Percentiles rank a stretch among this genome's conserved stretches.
Conservation (phyloP, 2,888 invertebrate genomes). For the Drosophila eohydei region DNA sequence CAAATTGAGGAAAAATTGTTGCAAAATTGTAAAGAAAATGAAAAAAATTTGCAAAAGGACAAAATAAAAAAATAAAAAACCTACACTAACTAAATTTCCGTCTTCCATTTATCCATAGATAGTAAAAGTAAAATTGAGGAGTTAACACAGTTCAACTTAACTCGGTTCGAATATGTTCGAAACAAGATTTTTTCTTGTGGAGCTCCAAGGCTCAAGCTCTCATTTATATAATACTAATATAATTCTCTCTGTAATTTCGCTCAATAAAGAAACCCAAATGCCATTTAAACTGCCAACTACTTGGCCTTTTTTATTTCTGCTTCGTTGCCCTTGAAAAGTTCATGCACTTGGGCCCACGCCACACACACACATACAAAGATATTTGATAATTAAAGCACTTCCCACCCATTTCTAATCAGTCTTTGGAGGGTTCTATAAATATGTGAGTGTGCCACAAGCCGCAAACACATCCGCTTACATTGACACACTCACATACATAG, state of each 20-base stretch:
- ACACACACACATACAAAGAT: neutral
- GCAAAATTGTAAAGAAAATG: neutral
- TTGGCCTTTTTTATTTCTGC: neutral
- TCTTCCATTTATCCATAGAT: neutral
- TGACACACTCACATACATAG: neutral
- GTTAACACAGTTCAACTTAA: neutral
- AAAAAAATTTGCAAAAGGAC: neutral
- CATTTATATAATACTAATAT: neutral
- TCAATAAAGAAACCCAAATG: neutral
- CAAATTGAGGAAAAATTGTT: conserved; percentile 10
- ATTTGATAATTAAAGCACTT: conserved; percentile 2
- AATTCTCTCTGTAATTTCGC: neutral
- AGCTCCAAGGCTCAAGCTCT: neutral
- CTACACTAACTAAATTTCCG: neutral
- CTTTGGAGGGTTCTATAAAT: neutral
- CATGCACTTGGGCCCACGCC: neutral
- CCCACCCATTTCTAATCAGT: conserved; percentile 4
- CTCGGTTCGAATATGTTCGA: too few relatives aligned
- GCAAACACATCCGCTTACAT: neutral
- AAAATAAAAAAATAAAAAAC: neutral
- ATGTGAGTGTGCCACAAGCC: conserved; percentile 2
- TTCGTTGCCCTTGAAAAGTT: neutral
- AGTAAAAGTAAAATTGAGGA: neutral
- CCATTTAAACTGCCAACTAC: neutral
- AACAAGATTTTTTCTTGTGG: too few relatives aligned